Percentiles rank a stretch among this genome's conserved stretches.
Conservation (phyloP, 2,888 invertebrate species). For the Diogma glabrata region DNA sequence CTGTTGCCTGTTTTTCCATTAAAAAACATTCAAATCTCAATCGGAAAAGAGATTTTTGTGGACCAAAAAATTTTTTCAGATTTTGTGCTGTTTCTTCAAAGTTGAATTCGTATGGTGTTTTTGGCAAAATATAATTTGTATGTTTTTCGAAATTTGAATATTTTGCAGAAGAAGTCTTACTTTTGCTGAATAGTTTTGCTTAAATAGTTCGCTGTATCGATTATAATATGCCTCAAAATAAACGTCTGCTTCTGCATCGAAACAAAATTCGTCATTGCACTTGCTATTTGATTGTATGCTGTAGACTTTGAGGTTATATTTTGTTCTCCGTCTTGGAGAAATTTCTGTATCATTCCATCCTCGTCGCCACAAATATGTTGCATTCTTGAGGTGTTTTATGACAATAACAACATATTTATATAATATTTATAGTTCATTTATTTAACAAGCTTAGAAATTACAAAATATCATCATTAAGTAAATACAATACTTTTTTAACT, state of each 20-base stretch:
- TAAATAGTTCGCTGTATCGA: neutral
- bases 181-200: neutral
- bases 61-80: conserved; percentile 4
- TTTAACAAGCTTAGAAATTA: no score
- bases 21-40: conserved; percentile 17
- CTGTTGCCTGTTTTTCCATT: conserved; percentile 13
- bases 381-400: no score
- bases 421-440: no score
- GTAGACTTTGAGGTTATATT: neutral
- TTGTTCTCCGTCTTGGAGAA: neutral
- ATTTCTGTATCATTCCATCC: no score
- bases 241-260: neutral
- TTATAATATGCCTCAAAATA: neutral
- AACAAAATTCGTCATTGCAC: neutral
- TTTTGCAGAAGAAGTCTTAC: neutral
- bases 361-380: no score
- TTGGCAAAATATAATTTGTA: neutral
- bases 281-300: neutral
- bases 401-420: no score
- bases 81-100: neutral
- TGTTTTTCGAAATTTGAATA: neutral
- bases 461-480: no score
- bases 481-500: no score
- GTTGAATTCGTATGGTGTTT: neutral
- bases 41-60: conserved; percentile 17